A percentile compares a stretch with the other conserved stretches of the same genome.
phyloP scores from a whole-genome alignment of 1,140 invertebrate genomes.

The Bicyclus anynana region DNA sequence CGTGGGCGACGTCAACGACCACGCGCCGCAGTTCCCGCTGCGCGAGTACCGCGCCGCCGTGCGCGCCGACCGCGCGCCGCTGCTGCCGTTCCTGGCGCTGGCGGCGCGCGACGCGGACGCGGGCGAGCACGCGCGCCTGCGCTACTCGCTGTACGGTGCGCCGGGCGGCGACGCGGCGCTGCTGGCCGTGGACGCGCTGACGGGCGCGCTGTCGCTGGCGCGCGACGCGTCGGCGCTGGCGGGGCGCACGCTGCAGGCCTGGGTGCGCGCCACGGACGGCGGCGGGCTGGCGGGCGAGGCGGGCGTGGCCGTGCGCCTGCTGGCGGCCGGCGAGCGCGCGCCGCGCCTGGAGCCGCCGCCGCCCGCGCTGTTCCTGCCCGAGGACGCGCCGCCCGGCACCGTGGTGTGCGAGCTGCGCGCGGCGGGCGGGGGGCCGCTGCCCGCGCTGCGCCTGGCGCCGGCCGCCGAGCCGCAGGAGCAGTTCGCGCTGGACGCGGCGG shows the following conservation, averaged over 20 bases:
- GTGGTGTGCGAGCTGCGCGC: slow-evolving; percentile 70
- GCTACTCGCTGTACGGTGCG: slow-evolving; percentile 84
- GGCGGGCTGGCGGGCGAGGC: slow-evolving; percentile 83
- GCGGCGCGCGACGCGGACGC: slow-evolving; percentile 81
- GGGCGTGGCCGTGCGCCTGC: slow-evolving; percentile 88
- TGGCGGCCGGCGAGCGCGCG: slow-evolving; percentile 82
- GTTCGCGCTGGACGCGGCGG: slow-evolving; percentile 86
- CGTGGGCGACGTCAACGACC: slow-evolving; percentile 92
- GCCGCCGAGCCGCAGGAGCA: slow-evolving; percentile 78
- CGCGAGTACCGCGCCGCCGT: slow-evolving; percentile 89
- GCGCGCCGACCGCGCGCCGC: slow-evolving; percentile 81
- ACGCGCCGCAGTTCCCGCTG: slow-evolving; percentile 87
- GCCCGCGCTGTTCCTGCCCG: slow-evolving; percentile 88
- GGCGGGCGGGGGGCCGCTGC: slow-evolving; percentile 51
- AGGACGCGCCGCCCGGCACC: slow-evolving; percentile 80
- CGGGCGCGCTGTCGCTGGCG: slow-evolving; percentile 82
- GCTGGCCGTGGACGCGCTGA: slow-evolving; percentile 82
- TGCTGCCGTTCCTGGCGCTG: slow-evolving; percentile 80
- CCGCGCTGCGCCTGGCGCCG: slow-evolving; percentile 79
- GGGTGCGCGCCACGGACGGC: slow-evolving; percentile 90
- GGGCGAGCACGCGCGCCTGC: slow-evolving; percentile 81
- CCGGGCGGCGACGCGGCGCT: slow-evolving; percentile 79
- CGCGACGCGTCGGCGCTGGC: slow-evolving; percentile 80
- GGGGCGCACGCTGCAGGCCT: slow-evolving; percentile 91
- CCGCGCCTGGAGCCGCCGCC: slow-evolving; percentile 85